Base-by-base conservation (phyloP, 2,113 vertebrate species). In the Struthio camelus region DNA sequence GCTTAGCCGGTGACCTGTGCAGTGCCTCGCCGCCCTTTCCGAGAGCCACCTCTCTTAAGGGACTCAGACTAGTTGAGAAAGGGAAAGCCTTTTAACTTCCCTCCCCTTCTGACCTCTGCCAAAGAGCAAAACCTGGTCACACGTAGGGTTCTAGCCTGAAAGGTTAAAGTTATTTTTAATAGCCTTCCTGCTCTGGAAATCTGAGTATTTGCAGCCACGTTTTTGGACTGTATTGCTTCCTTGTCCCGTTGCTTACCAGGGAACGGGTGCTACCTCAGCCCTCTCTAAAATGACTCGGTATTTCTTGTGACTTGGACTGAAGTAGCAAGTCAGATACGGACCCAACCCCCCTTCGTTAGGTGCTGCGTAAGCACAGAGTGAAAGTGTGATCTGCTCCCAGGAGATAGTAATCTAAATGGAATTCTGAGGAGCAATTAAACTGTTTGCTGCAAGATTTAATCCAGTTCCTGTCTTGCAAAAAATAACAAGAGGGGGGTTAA, bases 371-470 rank as follows among this genome's bases (percentile, higher is more conserved):
- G 34, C 67, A 46, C 19, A 34, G 64, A 50, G 25, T 70, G 36
- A 25, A 80, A 90, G 16, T 62, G 28, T 66, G 77, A 46, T 88
- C 64, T 59, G 46, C 64, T 88, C 69, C 28, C 46, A 40, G 67
- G 36, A 88, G 85, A 93, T 3, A 46, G 16, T 2, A 2, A 66
- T 92, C 46, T 10, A 65, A 87, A 76, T 12, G 20, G 40, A 90
- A 67, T 42, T 95, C 78, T 6, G 87, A 88, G 67, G 11, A 40
- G 53, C 73, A 76, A 34, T 80, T 87, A 71, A 77, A 66, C 40
- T 72, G 42, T 90, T 93, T 88, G 54, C 81, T 91, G 70, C 48
- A 76, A 85, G 70, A 56, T 82, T 79, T 91, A 72, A 94, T 91
- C 28, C 84, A 69, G 42, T 84, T 90, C 46, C 86, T 51, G 40